Percentiles rank a stretch among this genome's conserved stretches.
Evolutionary conservation across 1,140 invertebrate species (phyloP).

Genomic region (Trachymyrmex cornetzi): DNA sequence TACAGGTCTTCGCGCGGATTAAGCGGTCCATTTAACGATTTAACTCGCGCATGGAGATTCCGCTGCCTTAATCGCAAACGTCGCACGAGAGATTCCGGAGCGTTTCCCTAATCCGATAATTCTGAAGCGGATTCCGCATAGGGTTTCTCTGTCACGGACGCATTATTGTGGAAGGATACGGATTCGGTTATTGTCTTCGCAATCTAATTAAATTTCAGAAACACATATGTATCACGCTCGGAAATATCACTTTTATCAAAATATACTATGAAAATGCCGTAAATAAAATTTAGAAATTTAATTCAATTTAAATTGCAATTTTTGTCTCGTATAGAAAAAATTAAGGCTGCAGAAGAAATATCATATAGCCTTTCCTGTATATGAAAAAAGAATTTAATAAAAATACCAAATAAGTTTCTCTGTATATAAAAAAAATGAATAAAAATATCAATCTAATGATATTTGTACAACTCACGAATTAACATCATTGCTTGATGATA

Average conservation of each 20-base stretch:
- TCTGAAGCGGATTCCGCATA: neutral
- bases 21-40: conserved; percentile 63
- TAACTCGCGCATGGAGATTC: conserved; percentile 51
- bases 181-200: neutral
- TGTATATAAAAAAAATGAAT: neutral
- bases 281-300: neutral
- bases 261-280: neutral
- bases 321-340: neutral
- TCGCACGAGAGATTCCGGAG: conserved; percentile 47
- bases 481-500: neutral
- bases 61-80: conserved; percentile 42
- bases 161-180: neutral
- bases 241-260: neutral
- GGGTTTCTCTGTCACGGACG: neutral
- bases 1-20: conserved; percentile 33
- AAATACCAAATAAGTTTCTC: neutral
- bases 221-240: neutral
- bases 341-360: neutral
- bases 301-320: neutral
- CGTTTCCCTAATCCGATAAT: neutral
- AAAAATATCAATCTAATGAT: neutral
- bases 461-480: neutral
- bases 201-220: conserved; percentile 5
- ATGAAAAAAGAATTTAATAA: neutral
- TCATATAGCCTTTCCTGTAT: neutral